Conservation (phyloP, 2,888 invertebrate species). For the Shargacucullia verbasci region DNA sequence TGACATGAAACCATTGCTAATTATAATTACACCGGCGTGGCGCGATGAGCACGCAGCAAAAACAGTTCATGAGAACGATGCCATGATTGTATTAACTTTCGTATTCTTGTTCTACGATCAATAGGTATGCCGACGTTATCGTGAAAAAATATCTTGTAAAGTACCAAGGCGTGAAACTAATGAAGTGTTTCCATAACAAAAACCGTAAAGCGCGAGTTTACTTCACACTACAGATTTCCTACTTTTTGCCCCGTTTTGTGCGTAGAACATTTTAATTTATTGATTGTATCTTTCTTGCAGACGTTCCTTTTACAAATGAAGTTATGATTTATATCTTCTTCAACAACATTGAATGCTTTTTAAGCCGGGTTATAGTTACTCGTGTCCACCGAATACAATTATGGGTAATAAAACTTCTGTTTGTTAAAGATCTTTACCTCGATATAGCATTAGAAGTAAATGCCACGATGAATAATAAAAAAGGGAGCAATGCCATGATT, state of each 20-base stretch:
- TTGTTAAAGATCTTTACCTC: too few species aligned
- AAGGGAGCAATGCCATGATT: too few species aligned
- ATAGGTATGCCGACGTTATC: slow-evolving; percentile 67
- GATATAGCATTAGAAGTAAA: too few species aligned
- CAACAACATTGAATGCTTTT: too few species aligned
- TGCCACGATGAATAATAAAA: too few species aligned
- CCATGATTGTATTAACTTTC: slow-evolving; percentile 58
- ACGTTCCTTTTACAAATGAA: slow-evolving; percentile 10
- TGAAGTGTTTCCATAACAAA: slow-evolving; percentile 67
- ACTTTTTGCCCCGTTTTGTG: slow-evolving; percentile 38
- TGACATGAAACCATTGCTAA: slow-evolving; percentile 69
- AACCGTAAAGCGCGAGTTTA: slow-evolving; percentile 55
- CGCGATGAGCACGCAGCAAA: slow-evolving; percentile 65
- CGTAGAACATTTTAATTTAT: slow-evolving; percentile 22
- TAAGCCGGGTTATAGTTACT: too few species aligned
- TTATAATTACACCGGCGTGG: slow-evolving; percentile 68
- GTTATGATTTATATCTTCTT: background rate
- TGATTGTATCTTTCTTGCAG: slow-evolving; percentile 11
- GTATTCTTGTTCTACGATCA: slow-evolving; percentile 59
- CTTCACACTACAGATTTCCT: slow-evolving; percentile 34
- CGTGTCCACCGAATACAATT: too few species aligned
- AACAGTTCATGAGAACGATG: slow-evolving; percentile 67
- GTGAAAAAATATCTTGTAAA: slow-evolving; percentile 63
- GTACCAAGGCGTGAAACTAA: slow-evolving; percentile 66
- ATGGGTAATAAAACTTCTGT: too few species aligned